Percentiles rank a stretch among this genome's conserved stretches.
Evolutionary conservation across 2,888 invertebrate species (phyloP).

Genomic region (Zeuzera pyrina): DNA sequence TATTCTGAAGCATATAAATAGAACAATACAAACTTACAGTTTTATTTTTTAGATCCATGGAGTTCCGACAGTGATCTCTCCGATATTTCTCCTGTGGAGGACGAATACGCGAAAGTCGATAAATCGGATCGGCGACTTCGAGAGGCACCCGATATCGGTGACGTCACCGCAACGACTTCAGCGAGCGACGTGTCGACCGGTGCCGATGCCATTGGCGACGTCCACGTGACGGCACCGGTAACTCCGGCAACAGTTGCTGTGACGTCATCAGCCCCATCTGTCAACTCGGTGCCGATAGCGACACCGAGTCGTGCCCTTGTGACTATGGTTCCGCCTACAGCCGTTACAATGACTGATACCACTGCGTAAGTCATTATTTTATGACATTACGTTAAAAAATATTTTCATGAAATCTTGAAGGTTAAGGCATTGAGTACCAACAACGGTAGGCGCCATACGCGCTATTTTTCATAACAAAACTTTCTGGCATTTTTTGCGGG

Average conservation of each 20-base stretch:
- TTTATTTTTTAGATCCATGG: slow-evolving; percentile 74
- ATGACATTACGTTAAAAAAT: no score
- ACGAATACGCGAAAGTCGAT: slow-evolving; percentile 65
- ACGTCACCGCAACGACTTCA: slow-evolving; percentile 46
- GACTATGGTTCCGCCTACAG: slow-evolving; percentile 15
- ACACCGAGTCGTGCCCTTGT: slow-evolving; percentile 14
- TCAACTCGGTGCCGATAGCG: slow-evolving; percentile 6
- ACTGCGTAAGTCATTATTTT: slow-evolving; percentile 32
- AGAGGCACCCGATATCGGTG: slow-evolving; percentile 60
- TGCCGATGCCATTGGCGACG: slow-evolving; percentile 2
- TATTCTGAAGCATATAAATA: not conserved
- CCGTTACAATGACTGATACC: not conserved
- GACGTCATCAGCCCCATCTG: slow-evolving; percentile 13
- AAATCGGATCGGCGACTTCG: slow-evolving; percentile 46
- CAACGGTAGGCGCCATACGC: no score
- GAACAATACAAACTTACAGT: not conserved
- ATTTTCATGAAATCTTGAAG: no score
- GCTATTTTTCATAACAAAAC: no score
- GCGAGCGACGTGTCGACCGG: slow-evolving; percentile 17
- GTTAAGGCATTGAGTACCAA: no score
- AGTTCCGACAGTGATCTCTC: slow-evolving; percentile 90
- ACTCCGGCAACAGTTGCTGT: slow-evolving; percentile 4
- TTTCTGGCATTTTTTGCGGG: no score
- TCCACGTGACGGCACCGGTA: slow-evolving; percentile 4
- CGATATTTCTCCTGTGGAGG: slow-evolving; percentile 86